Evolutionary conservation across 2,888 invertebrate genomes (phyloP).

Genomic region (Schizotus pectinicornis): DNA sequence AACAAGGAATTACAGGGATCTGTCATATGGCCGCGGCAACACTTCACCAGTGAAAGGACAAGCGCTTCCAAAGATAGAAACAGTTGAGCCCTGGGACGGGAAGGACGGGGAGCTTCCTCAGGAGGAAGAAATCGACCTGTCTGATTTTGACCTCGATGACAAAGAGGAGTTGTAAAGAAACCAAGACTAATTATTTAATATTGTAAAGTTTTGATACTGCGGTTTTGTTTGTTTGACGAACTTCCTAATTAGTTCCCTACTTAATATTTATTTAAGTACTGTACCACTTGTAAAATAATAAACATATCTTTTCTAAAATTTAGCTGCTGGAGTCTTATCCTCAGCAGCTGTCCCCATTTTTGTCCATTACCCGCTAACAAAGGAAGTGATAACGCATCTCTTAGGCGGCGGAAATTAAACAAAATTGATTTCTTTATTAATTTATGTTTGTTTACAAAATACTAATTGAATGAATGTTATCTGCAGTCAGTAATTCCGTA

Average conservation of each 20-base stretch:
- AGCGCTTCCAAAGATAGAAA: constrained; percentile 73
- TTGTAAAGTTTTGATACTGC: constrained; percentile 16
- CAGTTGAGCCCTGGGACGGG: constrained; percentile 88
- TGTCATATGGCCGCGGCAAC: constrained; percentile 91
- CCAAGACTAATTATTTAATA: constrained; percentile 25
- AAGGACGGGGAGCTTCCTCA: constrained; percentile 86
- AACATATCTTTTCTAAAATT: too few relatives aligned
- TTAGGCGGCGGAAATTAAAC: too few relatives aligned
- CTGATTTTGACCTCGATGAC: constrained; percentile 84
- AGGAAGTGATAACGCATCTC: too few relatives aligned
- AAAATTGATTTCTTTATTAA: too few relatives aligned
- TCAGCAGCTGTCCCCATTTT: too few relatives aligned
- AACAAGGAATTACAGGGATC: constrained; percentile 64
- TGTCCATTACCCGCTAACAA: too few relatives aligned
- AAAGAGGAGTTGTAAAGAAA: constrained; percentile 74
- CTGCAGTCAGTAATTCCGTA: too few relatives aligned
- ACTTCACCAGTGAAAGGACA: constrained; percentile 88
- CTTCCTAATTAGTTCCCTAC: background rate
- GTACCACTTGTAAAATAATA: too few relatives aligned
- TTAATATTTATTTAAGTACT: too few relatives aligned
- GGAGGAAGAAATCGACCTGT: constrained; percentile 91
- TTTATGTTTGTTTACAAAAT: too few relatives aligned
- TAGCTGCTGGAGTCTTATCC: too few relatives aligned
- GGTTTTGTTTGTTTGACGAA: constrained; percentile 13
- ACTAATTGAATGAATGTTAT: too few relatives aligned